These are phyloP conservation scores for Mizuhopecten yessoensis DNA, from an alignment of 1,140 invertebrate species.

Conservation along the genomic window DNA sequence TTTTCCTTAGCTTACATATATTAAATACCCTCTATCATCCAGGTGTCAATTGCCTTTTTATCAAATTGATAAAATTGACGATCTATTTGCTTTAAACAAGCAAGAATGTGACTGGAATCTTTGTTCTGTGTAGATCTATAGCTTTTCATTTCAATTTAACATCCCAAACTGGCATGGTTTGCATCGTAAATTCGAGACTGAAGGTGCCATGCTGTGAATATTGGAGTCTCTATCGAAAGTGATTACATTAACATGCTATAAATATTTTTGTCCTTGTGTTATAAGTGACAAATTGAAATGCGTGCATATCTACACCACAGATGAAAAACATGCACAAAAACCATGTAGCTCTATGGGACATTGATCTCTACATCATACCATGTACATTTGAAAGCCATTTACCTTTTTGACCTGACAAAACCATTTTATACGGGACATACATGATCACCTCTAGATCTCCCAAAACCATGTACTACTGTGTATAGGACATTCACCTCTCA, in stretches of 20 bases:
- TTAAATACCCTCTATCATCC: constrained; percentile 21
- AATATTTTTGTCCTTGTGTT: not conserved
- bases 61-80: constrained; percentile 39
- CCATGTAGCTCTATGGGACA: not conserved
- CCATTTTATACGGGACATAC: no score
- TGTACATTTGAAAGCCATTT: no score
- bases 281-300: not conserved
- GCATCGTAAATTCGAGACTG: not conserved
- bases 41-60: not conserved
- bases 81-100: constrained; percentile 39
- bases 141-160: not conserved
- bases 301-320: not conserved
- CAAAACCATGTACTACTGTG: no score
- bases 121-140: not conserved
- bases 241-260: constrained; percentile 1
- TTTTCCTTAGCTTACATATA: not conserved
- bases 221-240: not conserved
- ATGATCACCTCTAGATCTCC: no score
- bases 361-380: no score
- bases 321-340: not conserved
- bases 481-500: no score
- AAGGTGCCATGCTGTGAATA: not conserved
- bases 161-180: not conserved
- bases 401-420: no score
- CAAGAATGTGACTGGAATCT: constrained; percentile 9